A percentile compares a stretch with the other conserved stretches of the same genome.
Evolutionary conservation across 2,113 vertebrate species (phyloP).

Genomic region (Empidonax alnorum): DNA sequence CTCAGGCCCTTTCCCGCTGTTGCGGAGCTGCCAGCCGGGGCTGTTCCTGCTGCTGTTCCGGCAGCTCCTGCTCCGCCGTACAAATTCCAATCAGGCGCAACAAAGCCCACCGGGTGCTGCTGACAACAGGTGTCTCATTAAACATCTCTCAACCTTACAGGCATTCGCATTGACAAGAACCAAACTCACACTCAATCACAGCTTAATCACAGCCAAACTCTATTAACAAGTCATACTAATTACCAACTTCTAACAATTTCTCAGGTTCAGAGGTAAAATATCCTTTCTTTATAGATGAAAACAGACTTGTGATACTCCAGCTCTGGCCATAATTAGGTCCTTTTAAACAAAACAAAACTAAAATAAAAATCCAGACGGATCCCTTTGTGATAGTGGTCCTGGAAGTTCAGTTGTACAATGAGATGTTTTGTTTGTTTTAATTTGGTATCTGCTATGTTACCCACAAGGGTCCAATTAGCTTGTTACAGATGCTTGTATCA

Average conservation of each 20-base stretch:
- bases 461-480: conserved; percentile 82
- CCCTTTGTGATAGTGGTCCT: not conserved
- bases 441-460: conserved; percentile 67
- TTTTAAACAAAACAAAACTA: conserved; percentile 57
- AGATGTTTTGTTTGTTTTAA: conserved; percentile 75
- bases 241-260: conserved; percentile 79
- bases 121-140: conserved; percentile 80
- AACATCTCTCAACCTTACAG: conserved; percentile 74
- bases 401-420: conserved; percentile 38
- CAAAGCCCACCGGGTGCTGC: conserved; percentile 62
- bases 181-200: conserved; percentile 73
- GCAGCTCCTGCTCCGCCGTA: not conserved
- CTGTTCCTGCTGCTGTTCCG: not conserved
- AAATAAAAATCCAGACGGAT: conserved; percentile 22
- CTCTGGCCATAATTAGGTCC: conserved; percentile 68
- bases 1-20: not conserved
- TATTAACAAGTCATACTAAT: conserved; percentile 84
- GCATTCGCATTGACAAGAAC: conserved; percentile 73
- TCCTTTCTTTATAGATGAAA: conserved; percentile 72
- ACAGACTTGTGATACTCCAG: conserved; percentile 58
- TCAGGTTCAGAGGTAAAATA: conserved; percentile 72
- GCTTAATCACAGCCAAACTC: conserved; percentile 82
- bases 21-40: accelerated
- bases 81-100: conserved; percentile 64
- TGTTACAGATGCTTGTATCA: conserved; percentile 74